A percentile compares a stretch with the other conserved stretches of the same genome.
Evolutionary conservation across 2,888 invertebrate genomes (phyloP).

Genomic region (Macropis europaea): DNA sequence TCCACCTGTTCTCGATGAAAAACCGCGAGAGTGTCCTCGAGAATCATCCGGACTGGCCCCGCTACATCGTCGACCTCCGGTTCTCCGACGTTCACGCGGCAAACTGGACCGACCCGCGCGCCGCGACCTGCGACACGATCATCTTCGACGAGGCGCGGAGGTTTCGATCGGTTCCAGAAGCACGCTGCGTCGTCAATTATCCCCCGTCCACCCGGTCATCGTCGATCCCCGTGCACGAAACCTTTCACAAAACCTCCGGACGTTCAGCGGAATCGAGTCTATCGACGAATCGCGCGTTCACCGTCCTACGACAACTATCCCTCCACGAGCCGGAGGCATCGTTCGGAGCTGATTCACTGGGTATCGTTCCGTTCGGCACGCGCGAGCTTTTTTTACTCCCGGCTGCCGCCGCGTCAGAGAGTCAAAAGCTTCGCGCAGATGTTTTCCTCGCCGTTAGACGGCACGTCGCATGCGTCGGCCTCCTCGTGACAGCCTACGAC

Average conservation of each 20-base stretch:
- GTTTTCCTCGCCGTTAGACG: constrained; percentile 47
- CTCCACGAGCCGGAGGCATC: no score
- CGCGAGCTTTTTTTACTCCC: constrained; percentile 44
- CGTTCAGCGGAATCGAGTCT: no score
- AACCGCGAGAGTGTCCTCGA: constrained; percentile 9
- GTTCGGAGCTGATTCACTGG: constrained; percentile 21
- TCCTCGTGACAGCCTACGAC: constrained; percentile 27
- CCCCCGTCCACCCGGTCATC: neutral
- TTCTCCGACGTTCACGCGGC: neutral
- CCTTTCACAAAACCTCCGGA: no score
- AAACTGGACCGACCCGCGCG: neutral
- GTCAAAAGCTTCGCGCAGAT: constrained; percentile 49
- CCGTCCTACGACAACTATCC: no score
- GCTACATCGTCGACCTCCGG: constrained; percentile 31
- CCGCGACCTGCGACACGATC: constrained; percentile 9
- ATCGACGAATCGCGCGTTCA: no score
- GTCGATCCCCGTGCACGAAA: constrained; percentile 12
- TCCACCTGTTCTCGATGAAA: constrained; percentile 23
- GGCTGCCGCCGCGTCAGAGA: no score
- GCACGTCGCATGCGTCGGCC: constrained; percentile 51
- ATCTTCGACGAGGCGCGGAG: neutral
- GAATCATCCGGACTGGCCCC: neutral
- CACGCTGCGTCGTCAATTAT: neutral
- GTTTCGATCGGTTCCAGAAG: constrained; percentile 9
- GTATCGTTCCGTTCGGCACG: constrained; percentile 34